phyloP scores from a whole-genome alignment of 2,113 vertebrate genomes.

The Petroica traversi region DNA sequence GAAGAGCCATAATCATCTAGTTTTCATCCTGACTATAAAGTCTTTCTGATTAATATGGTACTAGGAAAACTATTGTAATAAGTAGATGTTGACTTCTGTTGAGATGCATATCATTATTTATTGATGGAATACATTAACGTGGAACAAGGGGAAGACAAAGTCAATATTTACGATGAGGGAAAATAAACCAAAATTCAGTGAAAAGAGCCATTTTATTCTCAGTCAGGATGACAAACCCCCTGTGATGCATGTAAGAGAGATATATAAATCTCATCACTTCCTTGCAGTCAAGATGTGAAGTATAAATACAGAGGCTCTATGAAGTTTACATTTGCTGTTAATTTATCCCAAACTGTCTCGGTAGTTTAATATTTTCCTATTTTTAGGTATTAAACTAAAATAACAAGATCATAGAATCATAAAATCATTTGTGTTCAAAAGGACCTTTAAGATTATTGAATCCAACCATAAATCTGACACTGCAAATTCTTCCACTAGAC shows the following conservation, averaged over 20 bases:
- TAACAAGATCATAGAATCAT: neutral
- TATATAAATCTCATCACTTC: neutral
- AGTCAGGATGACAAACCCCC: neutral
- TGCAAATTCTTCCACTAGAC: neutral
- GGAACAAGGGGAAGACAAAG: conserved; percentile 15
- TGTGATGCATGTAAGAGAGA: neutral
- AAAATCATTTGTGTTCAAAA: neutral
- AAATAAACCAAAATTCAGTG: neutral
- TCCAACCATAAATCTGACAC: neutral
- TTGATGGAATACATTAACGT: neutral
- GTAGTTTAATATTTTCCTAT: neutral
- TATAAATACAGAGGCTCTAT: neutral
- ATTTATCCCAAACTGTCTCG: neutral
- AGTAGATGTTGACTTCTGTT: neutral
- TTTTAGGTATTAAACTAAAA: neutral
- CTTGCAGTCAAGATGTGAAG: neutral
- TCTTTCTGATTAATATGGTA: neutral
- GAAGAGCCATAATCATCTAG: neutral
- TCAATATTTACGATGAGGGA: conserved; percentile 9
- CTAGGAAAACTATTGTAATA: neutral
- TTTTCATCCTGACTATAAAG: conserved; percentile 8
- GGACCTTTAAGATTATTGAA: no score
- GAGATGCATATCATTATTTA: conserved; percentile 17
- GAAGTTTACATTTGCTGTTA: neutral
- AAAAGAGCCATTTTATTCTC: neutral